A percentile compares a stretch with the other conserved stretches of the same genome.
Conservation (phyloP, 2,888 invertebrate species). For the Scrobipalpa costella region DNA sequence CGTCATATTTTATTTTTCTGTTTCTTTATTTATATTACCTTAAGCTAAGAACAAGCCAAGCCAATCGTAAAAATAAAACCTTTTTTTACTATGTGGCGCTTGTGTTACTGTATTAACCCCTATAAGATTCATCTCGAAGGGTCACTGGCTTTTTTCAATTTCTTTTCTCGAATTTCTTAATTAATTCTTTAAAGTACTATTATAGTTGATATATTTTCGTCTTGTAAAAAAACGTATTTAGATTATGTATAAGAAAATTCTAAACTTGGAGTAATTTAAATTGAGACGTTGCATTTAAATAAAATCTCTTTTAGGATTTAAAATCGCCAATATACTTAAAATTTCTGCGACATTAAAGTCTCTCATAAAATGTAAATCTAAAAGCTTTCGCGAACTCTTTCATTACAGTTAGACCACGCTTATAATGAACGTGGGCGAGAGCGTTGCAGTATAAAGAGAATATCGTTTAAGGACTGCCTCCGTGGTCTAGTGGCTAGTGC, state of each 20-base stretch:
- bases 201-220: too few species aligned
- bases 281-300: background rate
- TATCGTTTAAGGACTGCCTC: too few species aligned
- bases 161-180: background rate
- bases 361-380: conserved; percentile 13
- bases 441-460: too few species aligned
- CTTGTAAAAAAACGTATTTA: conserved; percentile 6
- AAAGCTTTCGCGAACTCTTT: conserved; percentile 14
- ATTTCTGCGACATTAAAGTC: background rate
- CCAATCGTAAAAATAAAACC: too few species aligned
- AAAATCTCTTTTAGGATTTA: background rate
- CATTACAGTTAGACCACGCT: background rate
- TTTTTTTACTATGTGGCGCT: too few species aligned
- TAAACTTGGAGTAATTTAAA: background rate
- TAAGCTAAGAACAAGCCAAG: too few species aligned
- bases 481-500: too few species aligned
- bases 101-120: too few species aligned
- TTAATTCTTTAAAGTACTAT: background rate
- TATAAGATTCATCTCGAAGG: background rate
- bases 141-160: conserved; percentile 1
- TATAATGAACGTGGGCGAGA: too few species aligned
- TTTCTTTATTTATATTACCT: too few species aligned
- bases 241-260: background rate
- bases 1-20: too few species aligned
- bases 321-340: background rate